Evolutionary conservation across 2,888 invertebrate genomes (phyloP).

Genomic region (Drosophila pseudotalamancana): DNA sequence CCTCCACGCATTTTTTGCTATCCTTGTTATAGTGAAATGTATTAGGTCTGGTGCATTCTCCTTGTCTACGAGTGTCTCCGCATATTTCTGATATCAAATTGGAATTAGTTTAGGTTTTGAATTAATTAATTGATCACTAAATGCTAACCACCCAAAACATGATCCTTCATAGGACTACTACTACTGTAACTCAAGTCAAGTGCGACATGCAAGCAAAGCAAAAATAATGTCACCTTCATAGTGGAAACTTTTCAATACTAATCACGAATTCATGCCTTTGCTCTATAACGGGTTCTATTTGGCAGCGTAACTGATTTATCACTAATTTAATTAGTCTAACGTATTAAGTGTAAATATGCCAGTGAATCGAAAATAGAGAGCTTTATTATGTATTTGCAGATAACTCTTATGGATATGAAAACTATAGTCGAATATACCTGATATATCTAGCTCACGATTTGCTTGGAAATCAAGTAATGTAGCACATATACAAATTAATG

Average conservation of each 20-base stretch:
- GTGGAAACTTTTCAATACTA: background rate
- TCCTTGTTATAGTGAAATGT: background rate
- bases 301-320: background rate
- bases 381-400: no score
- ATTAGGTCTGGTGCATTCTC: background rate
- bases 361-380: no score
- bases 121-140: no score
- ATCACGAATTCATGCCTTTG: background rate
- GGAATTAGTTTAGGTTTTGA: background rate
- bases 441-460: no score
- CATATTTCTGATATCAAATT: background rate
- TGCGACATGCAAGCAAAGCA: background rate
- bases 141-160: background rate
- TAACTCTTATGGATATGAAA: no score
- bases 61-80: background rate
- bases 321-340: background rate
- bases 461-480: no score
- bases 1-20: background rate
- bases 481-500: no score
- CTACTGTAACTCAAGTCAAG: background rate
- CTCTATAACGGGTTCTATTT: no score
- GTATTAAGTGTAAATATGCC: background rate
- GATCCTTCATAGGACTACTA: no score
- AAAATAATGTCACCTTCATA: slow-evolving; percentile 1
- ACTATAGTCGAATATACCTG: no score